Evolutionary conservation across 1,140 invertebrate species (phyloP).

Genomic region (Fopius arisanus): DNA sequence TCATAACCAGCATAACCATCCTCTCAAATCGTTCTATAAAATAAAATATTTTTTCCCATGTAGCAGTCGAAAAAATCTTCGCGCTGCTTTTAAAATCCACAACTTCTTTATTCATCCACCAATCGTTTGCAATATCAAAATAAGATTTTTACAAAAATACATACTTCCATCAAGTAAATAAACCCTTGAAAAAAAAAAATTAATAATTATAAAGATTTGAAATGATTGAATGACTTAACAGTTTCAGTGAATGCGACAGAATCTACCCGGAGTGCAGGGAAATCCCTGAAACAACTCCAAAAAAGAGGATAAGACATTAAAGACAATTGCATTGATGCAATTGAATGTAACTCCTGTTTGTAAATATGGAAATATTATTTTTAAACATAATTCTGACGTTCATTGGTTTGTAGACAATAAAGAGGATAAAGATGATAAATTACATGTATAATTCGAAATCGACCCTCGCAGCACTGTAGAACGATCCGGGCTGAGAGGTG

Average conservation of each 20-base stretch:
- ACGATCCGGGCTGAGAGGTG: slow-evolving; percentile 76
- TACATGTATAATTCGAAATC: slow-evolving; percentile 91
- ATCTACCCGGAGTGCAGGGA: background rate
- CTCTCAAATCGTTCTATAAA: too few species aligned
- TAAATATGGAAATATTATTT: background rate
- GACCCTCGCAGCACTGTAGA: slow-evolving; percentile 88
- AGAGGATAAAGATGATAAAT: slow-evolving; percentile 26
- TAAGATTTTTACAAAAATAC: too few species aligned
- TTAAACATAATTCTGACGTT: background rate
- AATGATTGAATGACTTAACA: background rate
- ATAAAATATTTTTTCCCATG: too few species aligned
- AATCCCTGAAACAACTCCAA: background rate
- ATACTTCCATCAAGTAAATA: too few species aligned
- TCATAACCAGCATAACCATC: too few species aligned
- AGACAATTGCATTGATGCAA: background rate
- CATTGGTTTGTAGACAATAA: background rate
- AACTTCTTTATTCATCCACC: too few species aligned
- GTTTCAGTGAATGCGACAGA: background rate
- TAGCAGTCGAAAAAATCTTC: too few species aligned
- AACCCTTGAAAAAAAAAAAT: too few species aligned
- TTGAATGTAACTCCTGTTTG: background rate
- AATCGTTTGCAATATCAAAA: too few species aligned
- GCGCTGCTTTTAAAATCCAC: too few species aligned
- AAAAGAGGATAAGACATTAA: background rate
- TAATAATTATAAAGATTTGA: background rate